Base-by-base conservation (phyloP, 1,140 invertebrate genomes). In the Maniola jurtina region DNA sequence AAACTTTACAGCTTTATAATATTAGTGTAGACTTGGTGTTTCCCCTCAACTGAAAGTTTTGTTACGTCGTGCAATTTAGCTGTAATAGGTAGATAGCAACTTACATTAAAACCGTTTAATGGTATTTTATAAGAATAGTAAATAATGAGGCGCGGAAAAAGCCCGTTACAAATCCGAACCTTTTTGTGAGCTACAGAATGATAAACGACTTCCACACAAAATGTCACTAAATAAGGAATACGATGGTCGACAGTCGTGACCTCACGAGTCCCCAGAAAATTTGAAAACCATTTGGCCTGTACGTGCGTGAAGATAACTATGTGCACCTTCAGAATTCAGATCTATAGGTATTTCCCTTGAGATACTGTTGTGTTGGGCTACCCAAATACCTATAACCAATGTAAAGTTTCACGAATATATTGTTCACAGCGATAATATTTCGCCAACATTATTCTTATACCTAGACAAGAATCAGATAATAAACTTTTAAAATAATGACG, bases 251-350 rank as follows among this genome's bases (percentile, higher is more conserved):
- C 76, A 71, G 72, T 70, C 81, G 80, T 81, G 82, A 84, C 79
- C 80, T 80, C 75, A 81, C 77, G 81, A 77, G 77, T 81, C 81
- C 76, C 73, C 38, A 72, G 75, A 75, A 81, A 83, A 83, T 84
- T 82, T 77, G 67, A 64, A 78, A 75, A 75, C 77, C 78, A 84
- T 87, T 84, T 73, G 69, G 66, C 63, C 62, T 60, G 67, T 84
- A 82, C 83, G 85, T 86, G 85, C 85, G 79, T 86, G 77, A 86
- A 81, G 61, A 66, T 42, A 68, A 69, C 63, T 66, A 63, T 70
- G 61, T 68, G 73, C 70, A 64, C 67, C 72, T 70, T 73, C 70
- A 72, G 70, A 74, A n/a, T n/a, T n/a, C n/a, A n/a, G n/a, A n/a
- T n/a, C n/a, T 73, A 69, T 59, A 61, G 60, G 60, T 74, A 75